Conservation (phyloP, 1,140 invertebrate species). For the Hestina assimilis region DNA sequence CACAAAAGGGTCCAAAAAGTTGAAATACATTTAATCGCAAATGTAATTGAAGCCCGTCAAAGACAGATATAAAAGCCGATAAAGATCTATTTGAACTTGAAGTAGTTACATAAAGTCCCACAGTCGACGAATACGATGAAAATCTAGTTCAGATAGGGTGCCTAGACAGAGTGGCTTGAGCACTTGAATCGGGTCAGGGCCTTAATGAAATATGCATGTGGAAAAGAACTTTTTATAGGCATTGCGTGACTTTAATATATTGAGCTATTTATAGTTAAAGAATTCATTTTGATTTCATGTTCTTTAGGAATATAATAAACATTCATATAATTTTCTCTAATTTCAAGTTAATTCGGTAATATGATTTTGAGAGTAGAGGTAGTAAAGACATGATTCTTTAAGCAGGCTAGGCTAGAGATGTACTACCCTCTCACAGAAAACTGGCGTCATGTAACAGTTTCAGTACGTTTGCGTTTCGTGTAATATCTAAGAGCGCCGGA, state of each 20-base stretch:
- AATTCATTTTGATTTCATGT: no score
- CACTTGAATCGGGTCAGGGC: conserved; percentile 54
- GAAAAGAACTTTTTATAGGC: conserved; percentile 29
- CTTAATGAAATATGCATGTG: conserved; percentile 37
- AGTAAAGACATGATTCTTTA: no score
- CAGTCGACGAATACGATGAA: conserved; percentile 36
- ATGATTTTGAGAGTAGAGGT: no score
- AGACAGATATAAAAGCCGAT: conserved; percentile 33
- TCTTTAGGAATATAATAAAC: no score
- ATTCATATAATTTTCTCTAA: no score
- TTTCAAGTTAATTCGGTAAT: no score
- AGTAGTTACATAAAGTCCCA: conserved; percentile 44
- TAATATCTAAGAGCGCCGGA: no score
- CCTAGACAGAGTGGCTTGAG: conserved; percentile 52
- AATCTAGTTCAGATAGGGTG: conserved; percentile 51
- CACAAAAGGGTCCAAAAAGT: neutral
- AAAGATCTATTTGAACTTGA: conserved; percentile 45
- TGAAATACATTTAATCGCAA: neutral
- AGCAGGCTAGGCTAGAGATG: no score
- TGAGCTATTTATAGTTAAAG: neutral
- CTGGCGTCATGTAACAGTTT: no score
- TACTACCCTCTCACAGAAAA: no score
- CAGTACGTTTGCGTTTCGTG: no score
- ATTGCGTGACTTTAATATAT: conserved; percentile 22
- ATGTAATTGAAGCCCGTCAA: conserved; percentile 2